Conservation (phyloP, 2,797 vertebrate genomes). For the Dromococcyx pavoninus region DNA sequence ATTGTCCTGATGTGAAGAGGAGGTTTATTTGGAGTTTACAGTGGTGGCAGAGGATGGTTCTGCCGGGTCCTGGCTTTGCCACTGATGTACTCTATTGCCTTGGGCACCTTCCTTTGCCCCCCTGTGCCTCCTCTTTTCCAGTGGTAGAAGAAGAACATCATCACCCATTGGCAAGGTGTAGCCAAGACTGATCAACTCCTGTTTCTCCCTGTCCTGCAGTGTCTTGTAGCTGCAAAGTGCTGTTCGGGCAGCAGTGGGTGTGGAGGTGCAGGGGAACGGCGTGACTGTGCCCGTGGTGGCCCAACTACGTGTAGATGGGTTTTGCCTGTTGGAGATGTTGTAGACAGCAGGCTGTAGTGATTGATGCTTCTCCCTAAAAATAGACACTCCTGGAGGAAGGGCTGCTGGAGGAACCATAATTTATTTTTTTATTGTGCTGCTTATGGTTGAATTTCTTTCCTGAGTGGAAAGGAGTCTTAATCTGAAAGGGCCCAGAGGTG, state of each 20-base stretch:
- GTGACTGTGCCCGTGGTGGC: fast-evolving
- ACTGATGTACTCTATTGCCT: not conserved
- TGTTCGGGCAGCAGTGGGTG: fast-evolving
- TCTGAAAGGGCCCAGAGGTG: not conserved
- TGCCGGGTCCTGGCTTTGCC: not conserved
- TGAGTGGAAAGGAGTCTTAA: not conserved
- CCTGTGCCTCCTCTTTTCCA: not conserved
- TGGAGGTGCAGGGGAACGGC: fast-evolving
- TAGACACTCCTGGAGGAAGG: constrained; percentile 40
- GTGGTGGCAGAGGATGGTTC: not conserved
- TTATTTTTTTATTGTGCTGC: not conserved
- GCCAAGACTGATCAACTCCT: fast-evolving
- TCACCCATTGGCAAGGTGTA: fast-evolving
- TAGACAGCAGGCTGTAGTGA: not conserved
- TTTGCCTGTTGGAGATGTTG: not conserved
- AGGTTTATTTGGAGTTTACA: not conserved
- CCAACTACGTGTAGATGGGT: not conserved
- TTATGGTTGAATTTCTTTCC: constrained; percentile 23
- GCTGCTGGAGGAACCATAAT: not conserved
- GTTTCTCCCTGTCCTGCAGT: not conserved
- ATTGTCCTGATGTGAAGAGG: not conserved
- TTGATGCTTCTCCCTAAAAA: constrained; percentile 58
- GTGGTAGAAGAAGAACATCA: not conserved
- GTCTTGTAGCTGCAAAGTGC: fast-evolving
- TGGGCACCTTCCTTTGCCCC: not conserved